Evolutionary conservation across 2,888 invertebrate genomes (phyloP), one percentile per base, ranked within the genome.

Genomic region (Tetanocera ferruginea): DNA sequence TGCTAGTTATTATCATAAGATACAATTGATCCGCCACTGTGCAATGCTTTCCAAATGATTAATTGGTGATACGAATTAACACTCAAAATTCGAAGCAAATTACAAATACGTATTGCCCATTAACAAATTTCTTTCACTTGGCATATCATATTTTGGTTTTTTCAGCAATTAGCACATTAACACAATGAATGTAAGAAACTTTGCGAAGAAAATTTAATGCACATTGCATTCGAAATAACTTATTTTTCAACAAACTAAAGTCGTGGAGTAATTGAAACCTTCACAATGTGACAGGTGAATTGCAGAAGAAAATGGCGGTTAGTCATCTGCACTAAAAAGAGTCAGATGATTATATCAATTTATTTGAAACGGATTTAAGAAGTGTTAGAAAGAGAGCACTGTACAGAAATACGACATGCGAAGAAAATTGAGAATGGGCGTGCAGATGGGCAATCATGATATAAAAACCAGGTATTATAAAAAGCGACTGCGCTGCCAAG

Each of bases 261-360:
- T 37, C 60, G 66, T 28, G 66, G 25, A 69, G n/a, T 25, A 69
- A 69, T 37, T 14, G 9, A 49, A 8, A 69, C n/a, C 23, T n/a
- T 74, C 31, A 5, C 37, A 66, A 76, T 67, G 82, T 82, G 83
- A 75, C 75, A 75, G 80, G 81, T 81, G 84, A 83, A 82, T 80
- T 78, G 81, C 52, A 69, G 77, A 78, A 81, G 83, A 83, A 84
- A 83, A 81, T 83, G 83, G 80, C 83, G 85, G 83, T 86, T 82
- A 85, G 86, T 84, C 83, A 82, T 83, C 79, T 80, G 80, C 78
- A 81, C 52, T 51, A 76, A 79, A 80, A 60, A 67, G 80, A 81
- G 78, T 23, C 75, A 73, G 37, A 23, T 49, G 31, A 49, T 52
- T 37, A 17, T 55, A 25, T 55, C 34, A 25, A 55, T 67, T 51